Evolutionary conservation across 2,888 invertebrate genomes (phyloP), one percentile per base, ranked within the genome.

Genomic region (Diarsia rubi): DNA sequence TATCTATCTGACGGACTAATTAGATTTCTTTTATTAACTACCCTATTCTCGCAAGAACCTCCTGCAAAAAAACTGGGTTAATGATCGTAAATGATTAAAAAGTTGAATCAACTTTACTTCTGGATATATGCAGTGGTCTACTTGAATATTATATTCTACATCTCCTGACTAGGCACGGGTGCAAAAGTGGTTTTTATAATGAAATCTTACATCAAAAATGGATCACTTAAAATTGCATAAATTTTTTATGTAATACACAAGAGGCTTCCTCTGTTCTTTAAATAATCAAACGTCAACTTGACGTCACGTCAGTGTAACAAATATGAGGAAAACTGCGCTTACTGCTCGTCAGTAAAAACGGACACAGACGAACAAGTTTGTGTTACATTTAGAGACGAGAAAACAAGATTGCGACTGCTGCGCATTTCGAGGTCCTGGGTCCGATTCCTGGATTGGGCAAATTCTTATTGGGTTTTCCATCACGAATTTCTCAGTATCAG

Each of bases 141-240:
- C n/a, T 66, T 16, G 49, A 49, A 52, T 54, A 54, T 24, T 37
- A 9, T 49, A 27, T 49, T 14, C 27, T 21, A 70, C 2, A 9
- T 21, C 1, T n/a, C 4, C 45, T 11, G 19, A 21, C 16, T 52
- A 52, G 4, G 12, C 1, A 16, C 8, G 0, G 8, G 3, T 42
- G 16, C 4, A 47, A 16, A 21, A 37, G 16, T 42, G 2, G 1
- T 2, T 69, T 71, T 69, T 31, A 21, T 45, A 57, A 72, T 69
- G 54, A 0, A 69, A 31, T 27, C 16, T 57, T 8, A 12, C 24
- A 57, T 72, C 1, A 72, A 59, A 37, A 57, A 72, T 71, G 11
- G 37, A 69, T 27, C 0, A 9, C 57, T 19, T 31, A 0, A 59
- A 59, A 31, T 59, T 27, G 59, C 59, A 68, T 44, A 27, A 1